Base-by-base conservation (phyloP, 2,888 invertebrate species). In the Subacronicta megacephala region DNA sequence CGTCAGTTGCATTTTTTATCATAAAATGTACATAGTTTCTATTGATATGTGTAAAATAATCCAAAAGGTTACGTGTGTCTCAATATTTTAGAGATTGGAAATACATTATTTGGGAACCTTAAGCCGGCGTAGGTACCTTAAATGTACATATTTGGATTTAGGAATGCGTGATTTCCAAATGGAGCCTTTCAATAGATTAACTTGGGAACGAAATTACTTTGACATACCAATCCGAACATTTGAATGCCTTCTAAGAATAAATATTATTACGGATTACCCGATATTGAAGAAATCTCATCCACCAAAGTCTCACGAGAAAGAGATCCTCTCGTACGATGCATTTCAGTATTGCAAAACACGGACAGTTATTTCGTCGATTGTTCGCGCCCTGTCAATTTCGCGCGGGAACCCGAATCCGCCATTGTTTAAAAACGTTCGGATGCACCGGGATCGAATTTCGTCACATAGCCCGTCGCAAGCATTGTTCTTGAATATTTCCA, bases 381-480 rank as follows among this genome's bases (percentile, higher is more conserved):
- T 78, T 74, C 63, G 76, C 69, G 72, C 60, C 70, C 79, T 73
- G 69, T 75, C 72, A 73, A 65, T 76, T 73, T 74, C 57, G 69
- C 80, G 75, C 77, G 78, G 77, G 78, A 83, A 82, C 75, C 57
- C 51, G 60, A 74, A 57, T 72, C 73, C 68, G 70, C 77, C 71
- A 86, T 85, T 85, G 85, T 85, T 80, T 61, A 54, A 67, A 69
- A 67, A 81, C 71, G 73, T 83, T 82, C 74, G 74, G 80, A 82
- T 77, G 77, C 81, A 77, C 69, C 74, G 77, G 82, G 80, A 81
- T 89, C 84, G 75, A 72, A 81, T 90, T 89, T 84, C 89, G 82
- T 81, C 86, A 88, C 80, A 65, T 69, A 51, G 52, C 46, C 71
- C 79, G 80, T 83, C 84, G 71, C 78, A 70, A 66, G 78, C 78